A percentile compares a stretch with the other conserved stretches of the same genome.
Conservation (phyloP, 2,113 vertebrate species). For the Hyaena hyaena region DNA sequence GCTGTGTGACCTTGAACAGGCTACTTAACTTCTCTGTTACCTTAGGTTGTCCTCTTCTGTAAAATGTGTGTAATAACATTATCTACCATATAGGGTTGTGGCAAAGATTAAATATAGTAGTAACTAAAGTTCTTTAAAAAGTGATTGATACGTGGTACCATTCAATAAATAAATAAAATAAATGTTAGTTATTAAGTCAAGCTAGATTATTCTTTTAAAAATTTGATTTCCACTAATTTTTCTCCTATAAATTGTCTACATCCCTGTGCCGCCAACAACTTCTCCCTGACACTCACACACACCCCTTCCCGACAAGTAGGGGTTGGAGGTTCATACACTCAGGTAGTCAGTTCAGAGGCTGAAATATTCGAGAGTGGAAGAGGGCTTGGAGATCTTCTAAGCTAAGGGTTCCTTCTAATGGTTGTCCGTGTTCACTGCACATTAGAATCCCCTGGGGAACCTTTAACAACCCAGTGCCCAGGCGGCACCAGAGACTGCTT, state of each 20-base stretch:
- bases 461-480: background rate
- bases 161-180: background rate
- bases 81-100: background rate
- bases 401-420: background rate
- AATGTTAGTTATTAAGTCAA: background rate
- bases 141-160: background rate
- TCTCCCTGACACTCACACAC: background rate
- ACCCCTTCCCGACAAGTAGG: background rate
- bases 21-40: background rate
- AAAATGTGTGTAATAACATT: background rate
- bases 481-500: background rate
- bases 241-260: background rate
- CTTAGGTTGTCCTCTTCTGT: background rate
- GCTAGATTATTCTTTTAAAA: background rate
- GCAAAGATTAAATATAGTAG: background rate
- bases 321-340: background rate
- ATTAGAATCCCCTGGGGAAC: background rate
- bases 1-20: background rate
- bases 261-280: background rate
- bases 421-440: background rate
- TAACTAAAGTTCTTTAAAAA: background rate
- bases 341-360: background rate
- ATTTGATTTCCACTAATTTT: background rate
- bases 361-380: background rate
- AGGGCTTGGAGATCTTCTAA: background rate